Base-by-base conservation (phyloP, 2,797 vertebrate genomes). In the Knipowitschia caucasica region DNA sequence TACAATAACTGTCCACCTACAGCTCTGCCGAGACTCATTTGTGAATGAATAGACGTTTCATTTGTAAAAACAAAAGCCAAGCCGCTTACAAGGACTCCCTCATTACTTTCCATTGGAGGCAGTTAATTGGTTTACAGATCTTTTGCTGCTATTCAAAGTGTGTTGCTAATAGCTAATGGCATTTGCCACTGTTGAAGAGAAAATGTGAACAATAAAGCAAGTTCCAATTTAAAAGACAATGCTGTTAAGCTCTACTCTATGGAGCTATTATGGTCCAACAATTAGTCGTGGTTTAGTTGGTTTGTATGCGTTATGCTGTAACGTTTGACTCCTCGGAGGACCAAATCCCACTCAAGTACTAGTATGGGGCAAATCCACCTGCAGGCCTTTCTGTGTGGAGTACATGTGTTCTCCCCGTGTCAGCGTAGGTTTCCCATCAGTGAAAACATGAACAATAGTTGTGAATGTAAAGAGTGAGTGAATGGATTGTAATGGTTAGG, bases 11-110 rank as follows among this genome's bases (percentile, higher is more conserved):
- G 27, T 47, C 45, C 45, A 47, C 45, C 45, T 47, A 4, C 44
- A 47, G 54, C 56, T 39, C 54, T 12, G 59, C 20, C 12, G 30
- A 57, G 5, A 39, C 76, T 47, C 26, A 47, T 47, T 30, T 47
- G 45, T 29, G 17, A 47, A 47, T 30, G 45, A 47, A 47, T 31
- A 47, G 45, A 30, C 10, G 27, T 10, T 47, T 47, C 45, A 47
- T 47, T 47, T 30, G 27, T 31, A 30, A 47, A 39, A 47, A 47
- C 45, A 47, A 47, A 47, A 47, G 45, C 17, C 45, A 8, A 47
- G 27, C 17, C 5, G 29, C 45, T 47, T 30, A 47, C 27, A 30
- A 15, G 31, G 21, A 25, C n/a, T 47, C 27, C 20, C 45, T 47
- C 45, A 47, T 47, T 47, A 31, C 45, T 47, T 47, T 47, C 45